Conservation (phyloP, 2,888 invertebrate species). For the Lasioglossum zephyrum region DNA sequence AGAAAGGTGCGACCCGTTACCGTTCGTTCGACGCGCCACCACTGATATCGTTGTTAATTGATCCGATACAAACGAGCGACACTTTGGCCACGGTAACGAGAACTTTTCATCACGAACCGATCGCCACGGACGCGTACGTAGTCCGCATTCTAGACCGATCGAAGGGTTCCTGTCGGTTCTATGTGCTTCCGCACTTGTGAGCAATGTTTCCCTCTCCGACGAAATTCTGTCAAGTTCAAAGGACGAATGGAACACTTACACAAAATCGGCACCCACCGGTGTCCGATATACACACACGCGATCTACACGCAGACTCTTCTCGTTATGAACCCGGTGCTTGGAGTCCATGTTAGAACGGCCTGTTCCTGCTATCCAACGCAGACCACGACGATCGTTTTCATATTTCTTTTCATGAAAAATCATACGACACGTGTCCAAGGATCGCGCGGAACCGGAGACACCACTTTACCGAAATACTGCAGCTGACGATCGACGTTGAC, state of each 20-base stretch:
- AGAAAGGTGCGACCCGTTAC: constrained; percentile 55
- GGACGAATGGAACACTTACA: constrained; percentile 56
- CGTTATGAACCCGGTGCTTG: constrained; percentile 66
- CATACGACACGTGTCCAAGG: constrained; percentile 17
- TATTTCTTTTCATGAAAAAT: neutral
- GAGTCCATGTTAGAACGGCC: constrained; percentile 57
- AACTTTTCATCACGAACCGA: constrained; percentile 44
- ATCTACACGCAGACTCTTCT: constrained; percentile 74
- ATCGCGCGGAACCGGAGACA: constrained; percentile 23
- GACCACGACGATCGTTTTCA: constrained; percentile 29
- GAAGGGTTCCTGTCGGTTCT: constrained; percentile 65
- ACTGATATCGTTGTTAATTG: constrained; percentile 19
- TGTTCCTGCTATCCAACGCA: constrained; percentile 34
- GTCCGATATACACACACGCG: constrained; percentile 34
- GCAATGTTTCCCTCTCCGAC: constrained; percentile 79
- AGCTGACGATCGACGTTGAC: constrained; percentile 58
- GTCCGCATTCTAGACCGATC: constrained; percentile 53
- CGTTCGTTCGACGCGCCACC: constrained; percentile 12
- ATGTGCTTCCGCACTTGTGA: constrained; percentile 76
- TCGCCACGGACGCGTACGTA: constrained; percentile 29
- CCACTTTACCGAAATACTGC: neutral
- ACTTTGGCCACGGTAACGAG: constrained; percentile 39
- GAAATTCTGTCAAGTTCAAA: constrained; percentile 71
- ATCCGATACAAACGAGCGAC: constrained; percentile 29
- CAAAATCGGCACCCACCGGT: constrained; percentile 30